Base-by-base conservation (phyloP, 2,113 vertebrate species). In the Chionis minor region DNA sequence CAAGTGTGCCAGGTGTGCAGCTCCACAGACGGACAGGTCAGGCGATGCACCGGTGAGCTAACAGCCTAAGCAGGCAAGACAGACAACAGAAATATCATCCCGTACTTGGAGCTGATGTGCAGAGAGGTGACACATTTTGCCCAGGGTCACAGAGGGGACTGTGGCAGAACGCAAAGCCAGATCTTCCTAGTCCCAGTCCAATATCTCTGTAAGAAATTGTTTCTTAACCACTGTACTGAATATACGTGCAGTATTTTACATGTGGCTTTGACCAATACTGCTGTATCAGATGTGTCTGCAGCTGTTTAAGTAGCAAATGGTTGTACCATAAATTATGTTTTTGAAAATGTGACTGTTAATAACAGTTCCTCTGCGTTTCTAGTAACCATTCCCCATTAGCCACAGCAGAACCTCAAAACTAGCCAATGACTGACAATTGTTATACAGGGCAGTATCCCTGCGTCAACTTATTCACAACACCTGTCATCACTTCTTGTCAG, bases 401-500 rank as follows among this genome's bases (percentile, higher is more conserved):
- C 55, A 62, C 61, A 86, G 86, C 61, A 30, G 7, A 92, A 61
- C 5, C 54, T 63, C 95, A 54, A 86, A 35, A 58, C 81, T 91
- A 96, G 95, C 94, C 81, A 3, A 65, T 98, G 97, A 98, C 93
- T 98, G 98, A 98, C 97, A 97, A 54, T 20, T 77, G 95, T 90
- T 91, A 61, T 15, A 59, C 51, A 49, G 98, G 97, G 96, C 97
- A 92, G 89, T 63, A 94, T 96, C 94, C 96, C 71, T 2, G 2
- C 54, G 94, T 97, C 97, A 94, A 55, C 97, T 88, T 81, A 94
- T 97, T 98, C 98, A 96, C 97, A 98, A 92, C 96, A 97, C 95
- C 98, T 98, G 98, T 97, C 98, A 97, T 97, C 98, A 81, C 94
- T 90, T 90, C 94, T 97, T 96, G 95, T 98, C 97, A 98, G 92